Conservation (phyloP, 2,888 invertebrate genomes). For the Poecilus cupreus region DNA sequence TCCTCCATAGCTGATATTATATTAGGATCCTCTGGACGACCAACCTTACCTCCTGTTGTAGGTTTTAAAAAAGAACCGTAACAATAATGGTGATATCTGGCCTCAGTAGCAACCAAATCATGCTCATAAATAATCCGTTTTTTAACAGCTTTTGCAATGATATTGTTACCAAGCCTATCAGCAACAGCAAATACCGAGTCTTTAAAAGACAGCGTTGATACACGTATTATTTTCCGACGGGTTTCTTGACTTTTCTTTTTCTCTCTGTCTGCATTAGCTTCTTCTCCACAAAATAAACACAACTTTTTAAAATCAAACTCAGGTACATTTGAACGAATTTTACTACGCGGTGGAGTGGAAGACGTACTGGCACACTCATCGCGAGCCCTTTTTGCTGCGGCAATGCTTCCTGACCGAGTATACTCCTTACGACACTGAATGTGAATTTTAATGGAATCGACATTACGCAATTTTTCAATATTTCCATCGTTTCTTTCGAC, state of each 20-base stretch:
- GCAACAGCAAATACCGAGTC: slow-evolving; percentile 63
- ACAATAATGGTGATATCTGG: slow-evolving; percentile 66
- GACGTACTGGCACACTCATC: too few species aligned
- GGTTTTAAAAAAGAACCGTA: slow-evolving; percentile 64
- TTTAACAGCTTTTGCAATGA: slow-evolving; percentile 64
- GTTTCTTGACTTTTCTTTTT: not conserved
- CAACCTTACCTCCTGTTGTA: slow-evolving; percentile 64
- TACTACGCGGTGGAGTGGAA: too few species aligned
- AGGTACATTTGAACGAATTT: too few species aligned
- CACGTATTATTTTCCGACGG: not conserved
- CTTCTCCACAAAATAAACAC: too few species aligned
- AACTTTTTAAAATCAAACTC: too few species aligned
- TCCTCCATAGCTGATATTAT: slow-evolving; percentile 65
- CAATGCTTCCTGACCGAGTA: too few species aligned
- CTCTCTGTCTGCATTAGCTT: slow-evolving; percentile 64
- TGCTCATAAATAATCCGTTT: slow-evolving; percentile 60
- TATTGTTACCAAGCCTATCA: slow-evolving; percentile 65
- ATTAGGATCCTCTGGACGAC: slow-evolving; percentile 65
- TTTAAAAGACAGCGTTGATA: slow-evolving; percentile 64
- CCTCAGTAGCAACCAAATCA: slow-evolving; percentile 62
- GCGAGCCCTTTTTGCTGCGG: too few species aligned
- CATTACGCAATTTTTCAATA: too few species aligned
- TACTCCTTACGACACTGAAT: too few species aligned
- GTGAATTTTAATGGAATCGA: too few species aligned
- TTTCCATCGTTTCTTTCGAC: too few species aligned